Conservation (phyloP, 1,140 invertebrate species). For the Hylaeus anthracinus region DNA sequence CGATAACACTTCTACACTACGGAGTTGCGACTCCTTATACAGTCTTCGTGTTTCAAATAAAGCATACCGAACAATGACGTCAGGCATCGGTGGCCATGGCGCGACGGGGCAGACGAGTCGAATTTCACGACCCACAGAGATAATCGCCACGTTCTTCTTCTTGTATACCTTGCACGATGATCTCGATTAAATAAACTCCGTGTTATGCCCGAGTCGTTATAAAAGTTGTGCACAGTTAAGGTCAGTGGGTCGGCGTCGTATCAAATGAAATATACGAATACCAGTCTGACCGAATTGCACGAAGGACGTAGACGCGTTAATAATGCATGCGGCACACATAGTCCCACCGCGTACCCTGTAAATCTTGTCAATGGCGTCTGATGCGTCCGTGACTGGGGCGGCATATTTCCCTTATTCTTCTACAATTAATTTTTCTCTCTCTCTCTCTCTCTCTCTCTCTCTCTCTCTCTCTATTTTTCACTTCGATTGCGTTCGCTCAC, state of each 20-base stretch:
- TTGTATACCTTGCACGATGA: constrained; percentile 4
- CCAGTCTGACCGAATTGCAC: constrained; percentile 43
- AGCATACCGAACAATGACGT: not conserved
- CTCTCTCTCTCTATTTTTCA: not conserved
- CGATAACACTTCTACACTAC: too few relatives aligned
- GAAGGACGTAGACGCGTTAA: constrained; percentile 50
- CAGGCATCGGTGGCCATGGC: not conserved
- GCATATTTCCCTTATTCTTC: too few relatives aligned
- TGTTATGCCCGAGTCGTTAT: constrained; percentile 26
- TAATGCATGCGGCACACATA: constrained; percentile 44
- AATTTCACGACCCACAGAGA: constrained; percentile 14
- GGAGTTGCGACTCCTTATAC: too few relatives aligned
- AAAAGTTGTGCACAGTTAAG: constrained; percentile 54
- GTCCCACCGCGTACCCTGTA: not conserved
- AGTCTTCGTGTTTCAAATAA: too few relatives aligned
- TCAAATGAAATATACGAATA: constrained; percentile 49
- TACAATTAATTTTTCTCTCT: too few relatives aligned
- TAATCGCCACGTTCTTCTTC: not conserved
- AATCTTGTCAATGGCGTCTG: constrained; percentile 12
- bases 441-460: not conserved
- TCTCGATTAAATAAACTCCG: constrained; percentile 54
- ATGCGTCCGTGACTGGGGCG: constrained; percentile 18
- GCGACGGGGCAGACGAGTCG: not conserved
- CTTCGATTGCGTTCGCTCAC: not conserved
- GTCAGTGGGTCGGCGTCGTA: constrained; percentile 61